Base-by-base conservation (phyloP, 2,888 invertebrate genomes). In the Orthonevra nobilis region DNA sequence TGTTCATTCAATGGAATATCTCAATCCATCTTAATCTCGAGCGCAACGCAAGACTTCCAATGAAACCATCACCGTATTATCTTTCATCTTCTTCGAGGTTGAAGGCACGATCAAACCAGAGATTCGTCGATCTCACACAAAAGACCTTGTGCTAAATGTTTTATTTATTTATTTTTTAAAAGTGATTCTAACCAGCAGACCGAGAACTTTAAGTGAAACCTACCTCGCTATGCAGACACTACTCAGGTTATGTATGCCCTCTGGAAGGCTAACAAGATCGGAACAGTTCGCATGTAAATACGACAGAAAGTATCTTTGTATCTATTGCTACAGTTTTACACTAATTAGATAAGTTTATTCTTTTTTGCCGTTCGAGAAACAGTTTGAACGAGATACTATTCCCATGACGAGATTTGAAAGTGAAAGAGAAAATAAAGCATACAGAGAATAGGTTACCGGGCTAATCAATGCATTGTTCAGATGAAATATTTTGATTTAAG, bases 371-470 rank as follows among this genome's bases (percentile, higher is more conserved):
- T 56, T 17, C 17, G 34, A 56, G 38, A 56, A 56, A 28, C 58
- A 32, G 26, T 7, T 12, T 9, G 3, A 30, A 42, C 23, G 5
- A 4, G 64, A 52, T 34, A 64, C 64, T 26, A 26, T 19, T 34
- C 52, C 26, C 10, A 50, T 12, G 17, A 34, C 15, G 54, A 50
- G 52, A 52, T 58, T 70, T 42, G 60, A 77, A 77, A 77, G 75
- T 70, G 75, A 77, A 77, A 77, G 50, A 70, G 50, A 58, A 64
- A 74, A 60, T 48, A 30, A 14, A 12, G 30, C n/a, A 12, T n/a
- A 10, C 32, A 9, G 3, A 34, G 20, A 56, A 26, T 58, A 19
- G 69, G 75, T 70, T 63, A 77, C 44, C 44, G 28, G 70, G 70
- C n/a, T n/a, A n/a, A n/a, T 77, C 44, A 77, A 60, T 44, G 66